These are phyloP conservation scores for Hylia prasina DNA, from an alignment of 2,113 vertebrate genomes.

Conservation along the genomic window DNA sequence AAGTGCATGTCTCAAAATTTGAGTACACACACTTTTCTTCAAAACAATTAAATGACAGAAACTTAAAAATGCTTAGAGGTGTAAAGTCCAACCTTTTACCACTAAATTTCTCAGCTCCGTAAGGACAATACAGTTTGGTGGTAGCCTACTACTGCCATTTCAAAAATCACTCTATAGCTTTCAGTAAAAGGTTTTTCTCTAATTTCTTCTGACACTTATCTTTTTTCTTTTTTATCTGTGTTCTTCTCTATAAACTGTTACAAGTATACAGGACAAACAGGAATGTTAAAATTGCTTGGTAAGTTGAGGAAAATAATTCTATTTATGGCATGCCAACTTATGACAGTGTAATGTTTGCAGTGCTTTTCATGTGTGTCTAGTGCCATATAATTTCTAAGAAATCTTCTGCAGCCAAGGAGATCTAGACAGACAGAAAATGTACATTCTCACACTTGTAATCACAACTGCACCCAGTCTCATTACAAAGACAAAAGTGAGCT, in stretches of 20 bases:
- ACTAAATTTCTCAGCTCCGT: background rate
- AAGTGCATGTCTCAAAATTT: background rate
- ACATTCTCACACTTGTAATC: background rate
- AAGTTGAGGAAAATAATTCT: conserved; percentile 60
- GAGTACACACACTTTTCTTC: background rate
- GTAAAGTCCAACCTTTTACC: background rate
- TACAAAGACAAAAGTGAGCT: background rate
- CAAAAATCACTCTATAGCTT: background rate
- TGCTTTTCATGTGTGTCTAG: background rate
- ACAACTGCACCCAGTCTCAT: background rate
- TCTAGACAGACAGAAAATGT: background rate
- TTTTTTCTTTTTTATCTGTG: conserved; percentile 45
- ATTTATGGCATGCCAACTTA: conserved; percentile 40
- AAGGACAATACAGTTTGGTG: background rate
- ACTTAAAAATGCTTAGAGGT: background rate
- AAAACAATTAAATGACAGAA: background rate
- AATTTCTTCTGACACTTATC: conserved; percentile 58
- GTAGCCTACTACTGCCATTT: background rate
- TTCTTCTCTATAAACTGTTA: conserved; percentile 65
- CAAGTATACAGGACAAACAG: conserved; percentile 73
- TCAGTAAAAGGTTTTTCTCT: background rate
- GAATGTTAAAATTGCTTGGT: conserved; percentile 67
- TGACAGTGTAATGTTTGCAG: conserved; percentile 20
- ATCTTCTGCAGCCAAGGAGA: background rate
- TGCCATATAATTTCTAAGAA: background rate